Percentiles rank a stretch among this genome's conserved stretches.
phyloP scores from a whole-genome alignment of 2,888 invertebrate genomes.

The Diadromus collaris region DNA sequence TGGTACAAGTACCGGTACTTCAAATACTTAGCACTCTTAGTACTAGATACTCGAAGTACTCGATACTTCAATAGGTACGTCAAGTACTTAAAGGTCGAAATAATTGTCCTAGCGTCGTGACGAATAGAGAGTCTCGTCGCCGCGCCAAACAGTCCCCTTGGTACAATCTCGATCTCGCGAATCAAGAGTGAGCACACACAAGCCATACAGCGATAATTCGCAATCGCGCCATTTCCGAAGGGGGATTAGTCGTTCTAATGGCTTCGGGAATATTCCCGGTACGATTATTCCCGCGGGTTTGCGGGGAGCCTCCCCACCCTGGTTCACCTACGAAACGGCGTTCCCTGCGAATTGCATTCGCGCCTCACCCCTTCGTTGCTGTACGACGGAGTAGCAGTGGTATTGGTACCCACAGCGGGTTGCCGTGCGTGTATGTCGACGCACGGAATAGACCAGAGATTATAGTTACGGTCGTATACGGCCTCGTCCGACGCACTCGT shows the following conservation, averaged over 20 bases:
- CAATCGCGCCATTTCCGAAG: conserved; percentile 56
- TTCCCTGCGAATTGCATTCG: conserved; percentile 40
- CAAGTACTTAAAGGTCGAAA: too few relatives aligned
- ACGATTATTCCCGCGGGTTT: conserved; percentile 52
- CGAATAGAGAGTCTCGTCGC: too few relatives aligned
- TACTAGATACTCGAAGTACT: too few relatives aligned
- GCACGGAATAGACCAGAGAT: neutral
- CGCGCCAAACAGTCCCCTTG: too few relatives aligned
- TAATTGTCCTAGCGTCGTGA: too few relatives aligned
- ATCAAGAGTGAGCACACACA: conserved; percentile 14
- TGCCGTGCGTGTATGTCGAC: neutral
- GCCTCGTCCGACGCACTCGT: conserved; percentile 24
- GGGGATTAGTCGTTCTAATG: conserved; percentile 60
- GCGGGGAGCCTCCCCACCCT: conserved; percentile 6
- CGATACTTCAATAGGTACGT: too few relatives aligned
- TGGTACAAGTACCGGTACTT: too few relatives aligned
- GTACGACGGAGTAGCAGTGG: neutral
- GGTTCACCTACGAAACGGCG: conserved; percentile 13
- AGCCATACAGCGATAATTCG: conserved; percentile 59
- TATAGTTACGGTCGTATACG: conserved; percentile 24
- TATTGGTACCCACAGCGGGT: neutral
- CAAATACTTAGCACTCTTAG: too few relatives aligned
- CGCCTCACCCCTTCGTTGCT: conserved; percentile 9
- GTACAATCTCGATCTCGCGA: neutral
- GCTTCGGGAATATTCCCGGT: conserved; percentile 46